Percentiles rank a stretch among this genome's conserved stretches.
Conservation (phyloP, 2,888 invertebrate species). For the Andrena hattorfiana region DNA sequence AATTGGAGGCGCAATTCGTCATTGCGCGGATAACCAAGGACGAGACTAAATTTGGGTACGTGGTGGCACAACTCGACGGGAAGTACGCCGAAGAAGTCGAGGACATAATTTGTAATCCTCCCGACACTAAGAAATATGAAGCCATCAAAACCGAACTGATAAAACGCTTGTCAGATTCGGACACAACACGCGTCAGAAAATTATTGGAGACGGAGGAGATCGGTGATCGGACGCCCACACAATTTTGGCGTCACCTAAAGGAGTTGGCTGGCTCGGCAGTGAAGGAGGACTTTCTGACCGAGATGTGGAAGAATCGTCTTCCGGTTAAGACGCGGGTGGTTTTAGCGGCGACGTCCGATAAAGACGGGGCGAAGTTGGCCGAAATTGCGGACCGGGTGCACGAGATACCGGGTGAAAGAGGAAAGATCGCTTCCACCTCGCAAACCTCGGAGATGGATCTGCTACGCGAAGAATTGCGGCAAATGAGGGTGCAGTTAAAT, state of each 20-base stretch:
- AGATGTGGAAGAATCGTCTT: background rate
- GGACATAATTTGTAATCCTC: background rate
- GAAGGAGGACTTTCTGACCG: background rate
- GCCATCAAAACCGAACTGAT: background rate
- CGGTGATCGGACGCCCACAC: constrained; percentile 4
- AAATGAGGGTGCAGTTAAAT: background rate
- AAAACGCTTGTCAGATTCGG: constrained; percentile 1
- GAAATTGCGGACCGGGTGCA: background rate
- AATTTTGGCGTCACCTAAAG: background rate
- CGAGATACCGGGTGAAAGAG: background rate
- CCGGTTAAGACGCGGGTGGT: background rate
- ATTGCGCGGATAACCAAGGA: background rate
- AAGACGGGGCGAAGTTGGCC: background rate
- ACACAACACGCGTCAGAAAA: background rate
- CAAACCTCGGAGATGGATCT: background rate
- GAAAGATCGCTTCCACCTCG: background rate
- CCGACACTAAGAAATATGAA: background rate
- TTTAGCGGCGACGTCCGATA: background rate
- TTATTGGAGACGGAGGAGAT: constrained; percentile 2
- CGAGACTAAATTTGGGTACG: background rate
- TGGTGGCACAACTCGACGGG: background rate
- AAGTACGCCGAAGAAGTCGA: background rate
- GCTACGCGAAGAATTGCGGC: background rate
- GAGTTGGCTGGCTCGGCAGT: background rate
- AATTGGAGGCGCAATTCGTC: background rate